Evolutionary conservation across 1,140 invertebrate species (phyloP).

Genomic region (Lepidurus arcticus): DNA sequence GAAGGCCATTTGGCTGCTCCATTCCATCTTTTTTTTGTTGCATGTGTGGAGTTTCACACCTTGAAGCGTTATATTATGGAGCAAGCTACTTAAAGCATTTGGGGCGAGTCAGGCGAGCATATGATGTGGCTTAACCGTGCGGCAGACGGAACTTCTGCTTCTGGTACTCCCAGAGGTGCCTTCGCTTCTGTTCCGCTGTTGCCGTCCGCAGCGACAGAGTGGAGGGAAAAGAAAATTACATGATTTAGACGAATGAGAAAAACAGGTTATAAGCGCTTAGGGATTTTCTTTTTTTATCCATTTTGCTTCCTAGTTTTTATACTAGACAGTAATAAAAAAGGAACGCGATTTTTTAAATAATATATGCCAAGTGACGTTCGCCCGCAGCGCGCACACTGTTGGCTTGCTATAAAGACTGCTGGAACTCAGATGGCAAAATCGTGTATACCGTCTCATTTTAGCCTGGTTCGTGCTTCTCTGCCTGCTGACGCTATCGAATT

Average conservation of each 20-base stretch:
- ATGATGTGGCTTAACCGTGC: conserved; percentile 17
- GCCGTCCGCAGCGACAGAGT: neutral
- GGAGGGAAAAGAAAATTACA: neutral
- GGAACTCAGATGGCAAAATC: conserved; percentile 14
- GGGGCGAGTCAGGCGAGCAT: neutral
- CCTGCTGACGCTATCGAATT: neutral
- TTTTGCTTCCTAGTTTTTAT: neutral
- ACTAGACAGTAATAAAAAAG: neutral
- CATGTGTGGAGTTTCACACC: neutral
- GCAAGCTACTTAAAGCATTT: conserved; percentile 20
- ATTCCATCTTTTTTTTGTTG: neutral
- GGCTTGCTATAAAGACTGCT: neutral
- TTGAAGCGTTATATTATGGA: neutral
- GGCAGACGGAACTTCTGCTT: neutral
- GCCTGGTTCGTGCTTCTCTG: conserved; percentile 5
- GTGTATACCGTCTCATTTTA: conserved; percentile 22
- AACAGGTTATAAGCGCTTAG: neutral
- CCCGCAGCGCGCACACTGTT: neutral
- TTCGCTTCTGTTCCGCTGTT: neutral
- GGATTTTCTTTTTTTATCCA: neutral
- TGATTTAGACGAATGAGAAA: conserved; percentile 9
- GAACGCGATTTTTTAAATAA: neutral
- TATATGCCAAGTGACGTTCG: neutral
- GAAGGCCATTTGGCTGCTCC: neutral
- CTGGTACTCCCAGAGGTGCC: neutral